phyloP scores from a whole-genome alignment of 2,797 vertebrate species.

The Orientallactaga sibirica region DNA sequence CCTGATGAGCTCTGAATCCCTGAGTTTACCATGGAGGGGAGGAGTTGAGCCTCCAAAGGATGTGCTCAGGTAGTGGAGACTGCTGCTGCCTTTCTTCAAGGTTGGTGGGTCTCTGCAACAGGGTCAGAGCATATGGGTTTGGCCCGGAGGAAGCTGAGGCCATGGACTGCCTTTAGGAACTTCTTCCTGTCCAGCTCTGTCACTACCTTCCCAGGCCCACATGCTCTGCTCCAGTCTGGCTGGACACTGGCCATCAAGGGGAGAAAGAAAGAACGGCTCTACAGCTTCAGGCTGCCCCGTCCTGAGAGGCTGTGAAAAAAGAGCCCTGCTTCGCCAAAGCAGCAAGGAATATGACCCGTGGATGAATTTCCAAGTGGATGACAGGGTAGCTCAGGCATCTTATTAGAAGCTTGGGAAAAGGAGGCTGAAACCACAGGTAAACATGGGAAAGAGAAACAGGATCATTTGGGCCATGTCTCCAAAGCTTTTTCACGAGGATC shows the following conservation, averaged over 20 bases:
- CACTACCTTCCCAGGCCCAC: background rate
- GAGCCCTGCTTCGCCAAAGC: rapidly evolving
- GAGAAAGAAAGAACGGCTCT: background rate
- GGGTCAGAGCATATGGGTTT: background rate
- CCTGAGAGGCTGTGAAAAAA: background rate
- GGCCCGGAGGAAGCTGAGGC: background rate
- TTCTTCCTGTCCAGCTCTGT: too few species aligned
- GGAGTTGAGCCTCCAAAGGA: background rate
- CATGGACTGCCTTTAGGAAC: too few species aligned
- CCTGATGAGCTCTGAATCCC: too few species aligned
- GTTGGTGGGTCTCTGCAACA: background rate
- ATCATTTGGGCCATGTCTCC: background rate
- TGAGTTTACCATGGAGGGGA: background rate
- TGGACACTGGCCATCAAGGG: background rate
- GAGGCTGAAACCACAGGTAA: background rate
- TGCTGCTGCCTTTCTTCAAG: background rate
- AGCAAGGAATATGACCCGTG: background rate
- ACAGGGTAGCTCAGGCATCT: background rate
- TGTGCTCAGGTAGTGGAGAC: background rate
- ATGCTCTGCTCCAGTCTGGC: background rate
- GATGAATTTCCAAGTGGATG: background rate
- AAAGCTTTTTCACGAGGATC: background rate
- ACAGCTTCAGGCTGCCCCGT: rapidly evolving
- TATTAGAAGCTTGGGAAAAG: background rate
- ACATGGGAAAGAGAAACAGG: background rate